Conservation (phyloP, 2,888 invertebrate species). For the Cantharis rufa region DNA sequence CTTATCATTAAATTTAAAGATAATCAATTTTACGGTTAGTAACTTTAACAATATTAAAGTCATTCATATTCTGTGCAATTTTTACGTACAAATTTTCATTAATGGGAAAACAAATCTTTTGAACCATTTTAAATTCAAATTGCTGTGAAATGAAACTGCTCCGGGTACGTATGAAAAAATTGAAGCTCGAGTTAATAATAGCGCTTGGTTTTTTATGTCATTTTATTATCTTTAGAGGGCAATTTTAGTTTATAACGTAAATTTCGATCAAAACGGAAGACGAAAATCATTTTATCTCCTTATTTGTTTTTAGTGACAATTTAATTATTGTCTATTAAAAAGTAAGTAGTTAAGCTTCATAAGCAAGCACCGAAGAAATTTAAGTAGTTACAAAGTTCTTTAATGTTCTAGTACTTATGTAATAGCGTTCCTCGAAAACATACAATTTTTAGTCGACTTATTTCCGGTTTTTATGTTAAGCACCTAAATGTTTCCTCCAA, state of each 20-base stretch:
- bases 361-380: background rate
- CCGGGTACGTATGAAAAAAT: background rate
- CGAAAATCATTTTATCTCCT: background rate
- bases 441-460: background rate
- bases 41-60: background rate
- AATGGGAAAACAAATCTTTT: slow-evolving; percentile 7
- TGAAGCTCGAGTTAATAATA: slow-evolving; percentile 1
- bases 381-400: background rate
- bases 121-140: slow-evolving; percentile 12
- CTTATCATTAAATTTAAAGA: background rate
- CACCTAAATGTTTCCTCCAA: background rate
- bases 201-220: background rate
- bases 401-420: background rate
- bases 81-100: slow-evolving; percentile 7
- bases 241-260: background rate
- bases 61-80: background rate
- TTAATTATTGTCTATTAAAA: background rate
- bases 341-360: background rate
- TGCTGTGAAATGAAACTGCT: slow-evolving; percentile 18
- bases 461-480: background rate
- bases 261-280: background rate
- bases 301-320: background rate
- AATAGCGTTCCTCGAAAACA: background rate
- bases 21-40: background rate
- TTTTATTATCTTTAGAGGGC: slow-evolving; percentile 5